phyloP scores from a whole-genome alignment of 2,113 vertebrate species.

The Anser brachyrhynchus region DNA sequence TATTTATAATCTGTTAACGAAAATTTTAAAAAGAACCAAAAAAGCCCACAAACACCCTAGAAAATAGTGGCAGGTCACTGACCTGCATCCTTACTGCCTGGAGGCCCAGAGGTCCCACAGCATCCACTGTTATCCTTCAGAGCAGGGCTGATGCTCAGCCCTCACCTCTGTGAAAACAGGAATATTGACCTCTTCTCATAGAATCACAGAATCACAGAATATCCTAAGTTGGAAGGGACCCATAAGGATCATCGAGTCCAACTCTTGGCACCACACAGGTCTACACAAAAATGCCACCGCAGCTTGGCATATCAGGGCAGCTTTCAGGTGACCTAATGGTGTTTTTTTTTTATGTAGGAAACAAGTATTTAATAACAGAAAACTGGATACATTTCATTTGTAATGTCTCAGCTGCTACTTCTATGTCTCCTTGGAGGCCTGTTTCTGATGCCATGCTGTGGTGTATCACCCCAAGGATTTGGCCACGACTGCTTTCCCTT shows the following conservation, averaged over 20 bases:
- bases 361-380: background rate
- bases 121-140: background rate
- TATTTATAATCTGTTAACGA: background rate
- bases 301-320: background rate
- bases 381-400: background rate
- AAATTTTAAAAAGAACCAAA: background rate
- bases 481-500: background rate
- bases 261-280: too few species aligned
- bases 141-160: fast-evolving
- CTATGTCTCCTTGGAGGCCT: background rate
- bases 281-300: fast-evolving
- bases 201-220: too few species aligned
- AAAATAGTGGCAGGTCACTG: background rate
- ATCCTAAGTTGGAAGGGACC: too few species aligned
- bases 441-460: background rate
- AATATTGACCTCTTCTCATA: background rate
- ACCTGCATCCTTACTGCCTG: background rate
- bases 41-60: background rate
- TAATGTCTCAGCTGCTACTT: too few species aligned
- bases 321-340: background rate
- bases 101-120: fast-evolving
- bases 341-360: background rate
- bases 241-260: too few species aligned
- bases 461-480: background rate
- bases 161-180: fast-evolving